Evolutionary conservation across 1,140 invertebrate genomes (phyloP).

Genomic region (Penaeus indicus): DNA sequence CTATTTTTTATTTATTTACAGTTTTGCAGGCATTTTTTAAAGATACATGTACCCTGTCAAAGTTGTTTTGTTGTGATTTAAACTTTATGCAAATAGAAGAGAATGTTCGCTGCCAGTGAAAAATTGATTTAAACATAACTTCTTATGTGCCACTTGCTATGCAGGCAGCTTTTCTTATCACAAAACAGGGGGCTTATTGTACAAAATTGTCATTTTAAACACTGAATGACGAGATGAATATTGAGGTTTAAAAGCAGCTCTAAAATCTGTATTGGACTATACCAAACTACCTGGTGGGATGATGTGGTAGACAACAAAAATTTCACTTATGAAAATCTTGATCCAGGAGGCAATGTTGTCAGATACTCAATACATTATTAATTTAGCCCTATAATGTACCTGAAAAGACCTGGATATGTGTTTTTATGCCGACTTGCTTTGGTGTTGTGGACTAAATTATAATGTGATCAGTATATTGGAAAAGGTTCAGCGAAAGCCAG

Average conservation of each 20-base stretch:
- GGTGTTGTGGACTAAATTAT: conserved; percentile 9
- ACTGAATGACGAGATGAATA: conserved; percentile 19
- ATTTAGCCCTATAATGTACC: conserved; percentile 44
- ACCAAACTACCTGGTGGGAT: conserved; percentile 53
- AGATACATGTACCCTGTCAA: conserved; percentile 33
- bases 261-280: conserved; percentile 11
- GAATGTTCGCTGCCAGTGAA: conserved; percentile 23
- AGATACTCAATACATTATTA: conserved; percentile 47
- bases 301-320: conserved; percentile 4
- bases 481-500: conserved; percentile 1
- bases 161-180: conserved; percentile 54
- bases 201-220: conserved; percentile 51
- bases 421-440: too few species aligned
- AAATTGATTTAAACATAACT: neutral
- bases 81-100: conserved; percentile 41
- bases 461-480: conserved; percentile 1
- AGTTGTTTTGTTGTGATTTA: conserved; percentile 58
- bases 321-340: neutral
- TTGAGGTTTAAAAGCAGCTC: conserved; percentile 47
- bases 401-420: conserved; percentile 43
- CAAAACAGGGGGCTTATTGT: conserved; percentile 51
- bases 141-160: conserved; percentile 41
- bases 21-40: conserved; percentile 52
- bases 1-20: conserved; percentile 61
- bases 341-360: neutral